A percentile compares a stretch with the other conserved stretches of the same genome.
Evolutionary conservation across 53 echinoderm and acorn worm genomes (phyloP).

Genomic region (Temnopleurus reevesii): DNA sequence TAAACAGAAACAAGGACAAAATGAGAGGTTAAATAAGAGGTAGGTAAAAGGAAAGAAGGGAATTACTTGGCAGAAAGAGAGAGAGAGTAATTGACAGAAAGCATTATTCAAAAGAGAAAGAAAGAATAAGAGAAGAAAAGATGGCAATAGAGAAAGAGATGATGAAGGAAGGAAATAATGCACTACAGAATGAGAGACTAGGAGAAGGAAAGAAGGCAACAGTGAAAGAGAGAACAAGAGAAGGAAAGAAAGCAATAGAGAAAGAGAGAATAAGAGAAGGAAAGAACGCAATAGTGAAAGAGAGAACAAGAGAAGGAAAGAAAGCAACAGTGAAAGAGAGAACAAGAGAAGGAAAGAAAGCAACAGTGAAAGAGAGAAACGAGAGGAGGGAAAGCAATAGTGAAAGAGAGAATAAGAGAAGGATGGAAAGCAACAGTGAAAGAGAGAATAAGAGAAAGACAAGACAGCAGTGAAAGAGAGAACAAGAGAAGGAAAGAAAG

Average conservation of each 20-base stretch:
- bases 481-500: neutral
- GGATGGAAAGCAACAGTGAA: neutral
- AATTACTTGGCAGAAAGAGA: neutral
- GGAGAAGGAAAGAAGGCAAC: neutral
- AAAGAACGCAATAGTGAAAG: neutral
- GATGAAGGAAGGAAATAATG: neutral
- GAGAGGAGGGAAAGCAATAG: neutral
- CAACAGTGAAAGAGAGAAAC: neutral
- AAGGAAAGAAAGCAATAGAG: neutral
- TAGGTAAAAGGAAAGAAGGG: no score
- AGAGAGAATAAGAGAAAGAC: no score
- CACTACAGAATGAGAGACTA: neutral
- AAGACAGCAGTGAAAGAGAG: no score
- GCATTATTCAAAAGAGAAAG: neutral
- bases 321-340: neutral
- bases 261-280: neutral
- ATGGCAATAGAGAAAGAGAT: neutral
- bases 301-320: neutral
- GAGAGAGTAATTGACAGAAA: neutral
- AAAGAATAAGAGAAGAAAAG: neutral
- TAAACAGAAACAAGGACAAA: no score
- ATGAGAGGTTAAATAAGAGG: no score
- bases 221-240: neutral
- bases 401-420: neutral
- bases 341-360: neutral